Conservation (phyloP, 2,888 invertebrate species). For the Panopea generosa region DNA sequence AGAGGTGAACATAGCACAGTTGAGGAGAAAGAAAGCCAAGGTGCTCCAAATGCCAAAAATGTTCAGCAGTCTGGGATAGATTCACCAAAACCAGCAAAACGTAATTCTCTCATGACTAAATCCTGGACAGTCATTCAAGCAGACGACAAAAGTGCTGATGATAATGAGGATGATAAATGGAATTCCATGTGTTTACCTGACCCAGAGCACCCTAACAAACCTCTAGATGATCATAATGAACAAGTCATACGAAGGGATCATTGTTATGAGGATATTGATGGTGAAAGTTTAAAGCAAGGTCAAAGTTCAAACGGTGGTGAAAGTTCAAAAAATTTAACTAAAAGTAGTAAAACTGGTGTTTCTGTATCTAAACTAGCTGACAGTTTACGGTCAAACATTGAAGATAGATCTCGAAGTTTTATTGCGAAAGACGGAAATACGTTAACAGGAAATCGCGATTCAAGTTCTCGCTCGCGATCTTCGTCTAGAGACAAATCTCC, state of each 20-base stretch:
- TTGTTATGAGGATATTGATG: conserved; percentile 58
- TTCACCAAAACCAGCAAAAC: conserved; percentile 73
- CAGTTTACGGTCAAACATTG: neutral
- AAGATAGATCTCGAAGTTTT: conserved; percentile 16
- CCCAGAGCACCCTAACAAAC: conserved; percentile 33
- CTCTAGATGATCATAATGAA: conserved; percentile 22
- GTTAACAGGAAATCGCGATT: conserved; percentile 14
- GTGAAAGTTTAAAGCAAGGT: conserved; percentile 23
- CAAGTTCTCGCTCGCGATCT: conserved; percentile 51
- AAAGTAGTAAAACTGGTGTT: conserved; percentile 4
- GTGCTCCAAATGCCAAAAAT: neutral
- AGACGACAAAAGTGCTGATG: conserved; percentile 21
- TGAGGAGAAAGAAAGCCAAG: neutral
- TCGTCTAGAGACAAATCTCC: conserved; percentile 58
- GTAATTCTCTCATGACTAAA: conserved; percentile 66
- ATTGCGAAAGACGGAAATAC: conserved; percentile 6
- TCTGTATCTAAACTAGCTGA: neutral
- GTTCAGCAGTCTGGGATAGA: conserved; percentile 19
- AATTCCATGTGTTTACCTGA: conserved; percentile 59
- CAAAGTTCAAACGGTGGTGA: conserved; percentile 2
- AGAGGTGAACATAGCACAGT: conserved; percentile 68
- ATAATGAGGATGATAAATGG: conserved; percentile 59
- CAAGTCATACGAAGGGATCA: conserved; percentile 28
- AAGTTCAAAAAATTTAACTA: neutral
- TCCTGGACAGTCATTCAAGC: conserved; percentile 47